Base-by-base conservation (phyloP, 2,113 vertebrate genomes). In the Eulemur macaco region DNA sequence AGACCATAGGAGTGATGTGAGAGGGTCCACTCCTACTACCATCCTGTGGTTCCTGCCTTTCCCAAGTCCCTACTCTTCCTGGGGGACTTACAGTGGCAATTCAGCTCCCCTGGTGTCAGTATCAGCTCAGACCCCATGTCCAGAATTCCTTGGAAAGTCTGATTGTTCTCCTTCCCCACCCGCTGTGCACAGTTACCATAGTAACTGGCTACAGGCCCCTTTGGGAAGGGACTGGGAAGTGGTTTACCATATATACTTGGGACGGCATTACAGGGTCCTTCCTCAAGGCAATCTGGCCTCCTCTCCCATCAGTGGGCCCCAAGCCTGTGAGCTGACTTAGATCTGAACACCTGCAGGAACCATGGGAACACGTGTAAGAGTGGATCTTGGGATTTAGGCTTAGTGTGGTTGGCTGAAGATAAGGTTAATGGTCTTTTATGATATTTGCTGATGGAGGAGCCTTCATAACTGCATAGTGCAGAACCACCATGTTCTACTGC, bases 91-190 rank as follows among this genome's bases (percentile, higher is more conserved):
- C 10, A 27, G 34, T 6, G 58, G 17, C 21, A 18, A 14, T 66
- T 84, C 64, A 31, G 56, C 13, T 39, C 17, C 37, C 50, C 56
- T 77, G 12, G 15, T 15, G 8, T 81, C 42, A 11, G 9, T 18
- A 34, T 60, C 69, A 56, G 9, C 42, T 69, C 77, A 74, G 76
- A 87, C 9, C 29, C 34, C 4, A 1, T 18, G 11, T 54, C 82
- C 76, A 88, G 17, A 80, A 80, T 47, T 68, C n/a, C 86, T 85
- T 66, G 39, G 47, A 71, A 84, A 73, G 45, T 47, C 76, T 60
- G 60, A 1, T 23, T 47, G n/a, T 45, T 86, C 52, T 68, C 31
- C 56, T 86, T 54, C 56, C 34, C 37, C 37, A 31, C 4, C 1
- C 9, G 8, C 25, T 27, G 9, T 27, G 42, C 2, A 25, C 52